Evolutionary conservation across 2,888 invertebrate genomes (phyloP).

Genomic region (Octodonta nipae): DNA sequence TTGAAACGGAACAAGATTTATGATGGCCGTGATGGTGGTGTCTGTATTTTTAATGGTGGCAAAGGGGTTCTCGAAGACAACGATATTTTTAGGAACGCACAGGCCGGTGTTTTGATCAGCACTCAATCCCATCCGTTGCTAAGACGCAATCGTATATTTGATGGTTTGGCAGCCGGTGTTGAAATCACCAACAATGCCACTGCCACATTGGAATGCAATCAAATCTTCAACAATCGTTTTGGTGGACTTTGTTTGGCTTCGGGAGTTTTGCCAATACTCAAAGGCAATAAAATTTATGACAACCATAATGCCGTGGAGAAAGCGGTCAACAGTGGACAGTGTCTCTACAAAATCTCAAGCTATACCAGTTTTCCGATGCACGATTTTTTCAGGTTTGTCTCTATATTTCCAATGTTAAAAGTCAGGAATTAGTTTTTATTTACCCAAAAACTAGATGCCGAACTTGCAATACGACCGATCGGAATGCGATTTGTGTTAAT

Average conservation of each 20-base stretch:
- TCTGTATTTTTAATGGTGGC: slow-evolving; percentile 98
- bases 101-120: slow-evolving; percentile 95
- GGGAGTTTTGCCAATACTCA: slow-evolving; percentile 78
- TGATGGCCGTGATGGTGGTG: slow-evolving; percentile 94
- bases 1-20: slow-evolving; percentile 93
- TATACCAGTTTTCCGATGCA: slow-evolving; percentile 99
- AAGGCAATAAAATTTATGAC: slow-evolving; percentile 65
- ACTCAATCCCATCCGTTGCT: slow-evolving; percentile 95
- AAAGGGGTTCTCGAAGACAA: slow-evolving; percentile 77
- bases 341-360: slow-evolving; percentile 96
- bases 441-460: too few relatives aligned
- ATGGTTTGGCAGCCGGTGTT: slow-evolving; percentile 94
- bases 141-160: slow-evolving; percentile 90
- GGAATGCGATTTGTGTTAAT: slow-evolving; percentile 98
- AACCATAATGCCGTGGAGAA: slow-evolving; percentile 97
- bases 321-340: slow-evolving; percentile 92
- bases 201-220: slow-evolving; percentile 92
- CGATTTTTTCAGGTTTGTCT: slow-evolving; percentile 97
- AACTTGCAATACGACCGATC: slow-evolving; percentile 97
- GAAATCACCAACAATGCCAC: slow-evolving; percentile 99
- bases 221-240: slow-evolving; percentile 96
- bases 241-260: slow-evolving; percentile 90
- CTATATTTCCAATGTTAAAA: too few relatives aligned
- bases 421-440: too few relatives aligned
- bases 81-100: slow-evolving; percentile 94